These are phyloP conservation scores for Cynoglossus semilaevis DNA, from an alignment of 2,113 vertebrate genomes.

Conservation along the genomic window DNA sequence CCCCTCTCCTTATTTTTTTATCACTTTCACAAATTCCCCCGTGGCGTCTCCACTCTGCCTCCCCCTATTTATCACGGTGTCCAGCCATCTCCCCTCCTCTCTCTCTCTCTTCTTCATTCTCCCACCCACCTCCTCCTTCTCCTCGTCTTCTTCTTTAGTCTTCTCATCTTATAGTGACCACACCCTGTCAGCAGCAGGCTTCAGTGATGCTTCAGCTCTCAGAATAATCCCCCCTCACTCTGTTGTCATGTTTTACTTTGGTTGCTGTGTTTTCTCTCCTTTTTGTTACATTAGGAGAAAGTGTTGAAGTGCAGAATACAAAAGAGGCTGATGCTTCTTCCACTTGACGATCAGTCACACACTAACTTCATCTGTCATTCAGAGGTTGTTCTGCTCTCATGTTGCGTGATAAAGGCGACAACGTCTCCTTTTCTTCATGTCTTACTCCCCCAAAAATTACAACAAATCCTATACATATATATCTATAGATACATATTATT, in stretches of 20 bases:
- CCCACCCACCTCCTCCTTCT: conserved; percentile 1
- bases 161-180: conserved; percentile 54
- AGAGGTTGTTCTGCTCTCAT: conserved; percentile 23
- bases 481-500: too few species aligned
- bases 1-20: conserved; percentile 32
- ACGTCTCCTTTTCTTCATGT: conserved; percentile 4
- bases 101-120: conserved; percentile 19
- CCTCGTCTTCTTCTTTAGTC: conserved; percentile 37
- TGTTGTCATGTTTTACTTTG: not conserved
- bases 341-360: not conserved
- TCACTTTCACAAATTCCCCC: conserved; percentile 29
- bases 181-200: conserved; percentile 54
- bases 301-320: conserved; percentile 23
- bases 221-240: not conserved
- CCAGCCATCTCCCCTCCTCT: conserved; percentile 21
- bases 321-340: conserved; percentile 12
- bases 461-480: too few species aligned
- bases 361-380: conserved; percentile 27
- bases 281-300: conserved; percentile 2
- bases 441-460: not conserved
- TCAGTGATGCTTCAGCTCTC: conserved; percentile 21
- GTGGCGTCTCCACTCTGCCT: conserved; percentile 30
- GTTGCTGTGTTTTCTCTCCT: not conserved
- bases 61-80: conserved; percentile 45
- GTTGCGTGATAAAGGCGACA: conserved; percentile 1